Conservation (phyloP, 2,888 invertebrate species). For the Meliscaeva auricollis region DNA sequence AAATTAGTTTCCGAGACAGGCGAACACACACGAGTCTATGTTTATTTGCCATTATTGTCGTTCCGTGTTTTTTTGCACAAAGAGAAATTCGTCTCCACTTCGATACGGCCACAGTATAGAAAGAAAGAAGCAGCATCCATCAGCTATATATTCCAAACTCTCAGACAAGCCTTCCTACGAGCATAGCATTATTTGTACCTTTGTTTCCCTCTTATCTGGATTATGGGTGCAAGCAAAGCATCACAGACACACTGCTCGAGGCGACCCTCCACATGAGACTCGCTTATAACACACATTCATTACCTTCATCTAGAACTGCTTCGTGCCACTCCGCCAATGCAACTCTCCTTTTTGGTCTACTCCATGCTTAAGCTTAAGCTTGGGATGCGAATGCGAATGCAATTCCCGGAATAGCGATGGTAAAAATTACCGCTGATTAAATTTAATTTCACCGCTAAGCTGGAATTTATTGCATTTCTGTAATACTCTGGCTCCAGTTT, state of each 20-base stretch:
- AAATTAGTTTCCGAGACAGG: conserved; percentile 42
- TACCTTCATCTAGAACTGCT: conserved; percentile 47
- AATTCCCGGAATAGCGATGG: conserved; percentile 48
- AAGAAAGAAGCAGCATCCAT: neutral
- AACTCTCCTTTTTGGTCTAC: neutral
- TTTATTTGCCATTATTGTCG: conserved; percentile 26
- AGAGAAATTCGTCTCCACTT: conserved; percentile 52
- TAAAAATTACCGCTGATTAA: conserved; percentile 68
- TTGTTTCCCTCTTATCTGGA: conserved; percentile 30
- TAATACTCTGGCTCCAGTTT: conserved; percentile 24
- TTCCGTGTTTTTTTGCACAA: conserved; percentile 15
- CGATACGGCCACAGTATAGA: neutral
- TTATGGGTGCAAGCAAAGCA: conserved; percentile 15
- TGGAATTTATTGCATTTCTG: conserved; percentile 55
- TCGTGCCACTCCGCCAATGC: neutral
- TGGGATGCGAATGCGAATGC: conserved; percentile 37
- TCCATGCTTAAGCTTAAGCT: conserved; percentile 1
- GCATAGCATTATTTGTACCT: conserved; percentile 43
- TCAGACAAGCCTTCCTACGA: conserved; percentile 14
- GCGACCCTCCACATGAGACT: conserved; percentile 30
- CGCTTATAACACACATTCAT: conserved; percentile 46
- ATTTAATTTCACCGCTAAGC: conserved; percentile 71
- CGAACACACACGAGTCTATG: conserved; percentile 35
- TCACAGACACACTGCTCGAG: conserved; percentile 17
- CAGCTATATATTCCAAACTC: conserved; percentile 18